phyloP scores from a whole-genome alignment of 2,113 vertebrate species.

The Lipophrys pholis region DNA sequence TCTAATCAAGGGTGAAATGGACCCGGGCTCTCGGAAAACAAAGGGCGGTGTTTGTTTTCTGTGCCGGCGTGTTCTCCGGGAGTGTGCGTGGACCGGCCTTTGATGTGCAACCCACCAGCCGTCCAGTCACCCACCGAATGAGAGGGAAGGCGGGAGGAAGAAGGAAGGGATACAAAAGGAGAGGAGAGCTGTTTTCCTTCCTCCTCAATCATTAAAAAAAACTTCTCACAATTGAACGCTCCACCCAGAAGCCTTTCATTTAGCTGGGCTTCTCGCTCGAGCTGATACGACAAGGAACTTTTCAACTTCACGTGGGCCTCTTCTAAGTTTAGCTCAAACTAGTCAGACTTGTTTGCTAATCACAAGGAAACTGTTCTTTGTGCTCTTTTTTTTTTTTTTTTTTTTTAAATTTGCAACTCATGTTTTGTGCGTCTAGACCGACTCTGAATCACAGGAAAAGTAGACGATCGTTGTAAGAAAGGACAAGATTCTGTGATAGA shows the following conservation, averaged over 20 bases:
- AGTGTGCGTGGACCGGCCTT: conserved; percentile 64
- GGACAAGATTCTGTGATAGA: conserved; percentile 40
- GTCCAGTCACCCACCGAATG: conserved; percentile 31
- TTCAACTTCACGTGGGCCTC: conserved; percentile 25
- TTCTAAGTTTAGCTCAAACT: conserved; percentile 56
- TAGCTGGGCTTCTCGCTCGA: conserved; percentile 2
- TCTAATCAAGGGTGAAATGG: conserved; percentile 71
- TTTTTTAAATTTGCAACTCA: background rate
- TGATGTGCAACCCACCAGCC: conserved; percentile 72
- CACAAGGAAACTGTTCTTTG: conserved; percentile 2
- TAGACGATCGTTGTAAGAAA: background rate
- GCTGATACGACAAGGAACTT: conserved; percentile 33
- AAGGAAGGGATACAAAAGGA: conserved; percentile 41
- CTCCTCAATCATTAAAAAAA: conserved; percentile 60
- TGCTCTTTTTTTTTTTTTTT: background rate
- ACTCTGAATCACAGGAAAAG: conserved; percentile 46
- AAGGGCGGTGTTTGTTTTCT: conserved; percentile 81
- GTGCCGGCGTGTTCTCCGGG: conserved; percentile 62
- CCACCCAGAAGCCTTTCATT: conserved; percentile 29
- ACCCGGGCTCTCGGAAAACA: conserved; percentile 60
- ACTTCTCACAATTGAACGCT: conserved; percentile 9
- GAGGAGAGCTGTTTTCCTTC: conserved; percentile 56
- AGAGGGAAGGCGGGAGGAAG: conserved; percentile 33
- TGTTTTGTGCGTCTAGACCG: conserved; percentile 43
- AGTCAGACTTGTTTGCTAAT: conserved; percentile 21